These are phyloP conservation scores for Atopsyche davidsoni DNA, from an alignment of 1,140 invertebrate species.

Conservation along the genomic window DNA sequence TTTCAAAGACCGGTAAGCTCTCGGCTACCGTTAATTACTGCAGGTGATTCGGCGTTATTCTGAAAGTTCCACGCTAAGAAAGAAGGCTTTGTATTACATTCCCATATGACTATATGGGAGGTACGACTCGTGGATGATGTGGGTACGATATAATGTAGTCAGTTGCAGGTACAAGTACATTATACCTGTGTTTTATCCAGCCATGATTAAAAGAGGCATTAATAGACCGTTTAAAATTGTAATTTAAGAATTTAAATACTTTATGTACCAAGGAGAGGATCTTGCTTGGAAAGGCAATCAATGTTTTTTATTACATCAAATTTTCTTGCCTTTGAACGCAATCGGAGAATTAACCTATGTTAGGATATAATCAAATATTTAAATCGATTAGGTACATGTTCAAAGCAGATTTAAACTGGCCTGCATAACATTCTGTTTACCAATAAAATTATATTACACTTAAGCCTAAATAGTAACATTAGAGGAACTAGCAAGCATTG, in stretches of 20 bases:
- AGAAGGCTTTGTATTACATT: neutral
- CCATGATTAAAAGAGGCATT: no score
- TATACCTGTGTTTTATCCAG: neutral
- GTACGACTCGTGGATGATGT: no score
- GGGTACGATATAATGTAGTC: neutral
- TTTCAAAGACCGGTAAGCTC: neutral
- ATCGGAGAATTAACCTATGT: neutral
- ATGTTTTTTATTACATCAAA: neutral
- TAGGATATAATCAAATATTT: neutral
- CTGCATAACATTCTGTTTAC: neutral
- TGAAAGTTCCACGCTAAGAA: neutral
- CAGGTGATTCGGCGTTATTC: neutral
- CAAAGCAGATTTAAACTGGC: neutral
- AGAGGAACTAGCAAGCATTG: slow-evolving; percentile 26
- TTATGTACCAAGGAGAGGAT: neutral
- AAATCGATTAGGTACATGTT: neutral
- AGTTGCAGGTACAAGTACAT: neutral
- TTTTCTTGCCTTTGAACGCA: no score
- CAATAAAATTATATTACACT: neutral
- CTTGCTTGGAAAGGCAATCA: neutral
- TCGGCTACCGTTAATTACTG: neutral
- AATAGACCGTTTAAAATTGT: neutral
- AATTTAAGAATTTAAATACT: neutral
- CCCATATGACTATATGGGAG: no score
- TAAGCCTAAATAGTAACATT: slow-evolving; percentile 7